A percentile compares a stretch with the other conserved stretches of the same genome.
Conservation (phyloP, 2,113 vertebrate genomes). For the Charadrius vociferus region DNA sequence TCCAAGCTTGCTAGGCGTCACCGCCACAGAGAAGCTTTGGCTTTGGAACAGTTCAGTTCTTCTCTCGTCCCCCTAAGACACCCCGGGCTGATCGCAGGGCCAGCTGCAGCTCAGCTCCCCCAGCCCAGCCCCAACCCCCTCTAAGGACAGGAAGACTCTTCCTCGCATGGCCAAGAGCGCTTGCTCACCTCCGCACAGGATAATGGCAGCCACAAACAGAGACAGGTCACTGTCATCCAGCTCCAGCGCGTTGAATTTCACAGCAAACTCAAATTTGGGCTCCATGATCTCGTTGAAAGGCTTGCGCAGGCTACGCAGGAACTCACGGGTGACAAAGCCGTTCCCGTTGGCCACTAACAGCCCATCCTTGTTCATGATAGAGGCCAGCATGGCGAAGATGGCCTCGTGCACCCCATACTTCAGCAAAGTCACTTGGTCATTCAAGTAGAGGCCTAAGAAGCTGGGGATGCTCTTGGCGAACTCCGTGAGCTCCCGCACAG, state of each 20-base stretch:
- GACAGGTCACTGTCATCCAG: slow-evolving; percentile 97
- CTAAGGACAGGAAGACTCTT: neutral
- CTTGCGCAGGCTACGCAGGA: slow-evolving; percentile 93
- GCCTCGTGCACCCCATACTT: slow-evolving; percentile 97
- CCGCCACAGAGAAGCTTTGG: accelerated
- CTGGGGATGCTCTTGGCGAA: slow-evolving; percentile 98
- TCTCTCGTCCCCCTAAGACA: neutral
- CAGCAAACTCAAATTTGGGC: slow-evolving; percentile 98
- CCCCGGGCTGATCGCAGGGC: neutral
- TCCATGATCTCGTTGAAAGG: slow-evolving; percentile 97
- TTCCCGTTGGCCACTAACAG: slow-evolving; percentile 94
- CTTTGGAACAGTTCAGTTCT: neutral
- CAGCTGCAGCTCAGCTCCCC: neutral
- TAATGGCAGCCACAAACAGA: slow-evolving; percentile 97
- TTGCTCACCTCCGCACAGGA: slow-evolving; percentile 93
- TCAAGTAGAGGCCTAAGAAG: slow-evolving; percentile 92
- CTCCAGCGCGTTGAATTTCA: slow-evolving; percentile 97
- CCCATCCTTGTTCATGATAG: slow-evolving; percentile 98
- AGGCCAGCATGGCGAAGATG: slow-evolving; percentile 98
- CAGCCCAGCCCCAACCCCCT: neutral
- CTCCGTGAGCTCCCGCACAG: slow-evolving; percentile 94
- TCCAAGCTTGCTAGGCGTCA: neutral
- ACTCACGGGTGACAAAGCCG: slow-evolving; percentile 95
- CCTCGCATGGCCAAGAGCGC: accelerated
- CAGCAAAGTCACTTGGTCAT: slow-evolving; percentile 96